Evolutionary conservation across 2,113 vertebrate genomes (phyloP), one percentile per base, ranked within the genome.

Genomic region (Eretmochelys imbricata): DNA sequence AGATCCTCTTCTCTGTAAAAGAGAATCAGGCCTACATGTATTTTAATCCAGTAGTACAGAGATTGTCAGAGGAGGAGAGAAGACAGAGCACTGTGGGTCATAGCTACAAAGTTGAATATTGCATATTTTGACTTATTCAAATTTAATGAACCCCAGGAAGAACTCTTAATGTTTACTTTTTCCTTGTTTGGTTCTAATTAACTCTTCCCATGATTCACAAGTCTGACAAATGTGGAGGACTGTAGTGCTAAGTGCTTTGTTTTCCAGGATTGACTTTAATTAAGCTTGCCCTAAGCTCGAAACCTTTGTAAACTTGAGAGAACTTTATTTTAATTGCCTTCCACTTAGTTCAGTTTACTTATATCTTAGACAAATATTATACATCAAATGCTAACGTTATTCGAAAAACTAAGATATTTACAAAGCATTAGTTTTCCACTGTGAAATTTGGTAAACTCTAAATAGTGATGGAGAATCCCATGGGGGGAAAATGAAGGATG

Each of bases 281-380:
- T 98, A 98, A 97, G 95, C 95, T 97, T 95, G 93, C 89, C 97
- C 81, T 89, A 90, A 86, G 88, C 95, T 97, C 87, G 59, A 94
- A 96, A 96, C 65, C 97, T 79, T 91, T 91, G 93, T 94, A 95
- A 97, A 97, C 90, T 96, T 95, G 59, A 22, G 75, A 91, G 89
- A 97, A 97, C 94, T 97, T 97, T 96, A 93, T 96, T 97, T 97
- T 97, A 97, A 98, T 98, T 98, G 97, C 97, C 91, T 98, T 96
- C 95, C 92, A 93, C 87, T 42, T 42, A 42, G 42, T 42, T 42
- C 93, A 96, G 88, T 97, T 96, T 97, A 94, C 94, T 95, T 97
- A 94, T 84, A 92, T 75, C 65, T 80, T 94, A 95, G 96, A 90
- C 89, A 96, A 97, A 97, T 97, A 97, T 91, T 96, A 94, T 93